Evolutionary conservation across 1,140 invertebrate species (phyloP), one percentile per base, ranked within the genome.

Genomic region (Planococcus citri): DNA sequence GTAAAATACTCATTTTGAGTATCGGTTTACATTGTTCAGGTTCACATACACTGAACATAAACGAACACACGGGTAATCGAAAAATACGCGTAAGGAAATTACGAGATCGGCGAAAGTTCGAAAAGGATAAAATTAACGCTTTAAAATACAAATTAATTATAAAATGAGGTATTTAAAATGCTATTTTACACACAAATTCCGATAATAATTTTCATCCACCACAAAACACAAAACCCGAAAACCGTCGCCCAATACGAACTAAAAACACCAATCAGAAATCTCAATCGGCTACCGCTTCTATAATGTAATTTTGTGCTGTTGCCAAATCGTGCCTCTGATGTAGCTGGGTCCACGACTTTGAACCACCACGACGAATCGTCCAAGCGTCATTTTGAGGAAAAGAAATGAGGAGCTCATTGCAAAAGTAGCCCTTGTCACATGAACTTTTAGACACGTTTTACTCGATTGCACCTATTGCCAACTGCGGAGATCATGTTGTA

Each of bases 221-320:
- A 51, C 41, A 51, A 51, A 51, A 51, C 41, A 51, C 41, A 51
- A 51, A 51, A 51, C n/a, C 41, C 41, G 41, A 51, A 51, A 51
- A 51, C 41, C 41, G 41, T 51, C 41, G 41, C 41, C 41, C 41
- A 51, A 17, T 20, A 51, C 41, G 41, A 51, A 51, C 41, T 51
- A 51, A 51, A 51, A 51, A 51, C 41, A 51, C 41, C 41, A 51
- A 51, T 51, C 41, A 51, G 41, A 20, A 51, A 9, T 9, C 41
- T 4, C 17, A 51, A 6, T 51, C n/a, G n/a, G n/a, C n/a, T n/a
- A n/a, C 41, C 41, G 41, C 41, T 51, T 51, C 41, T 51, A 3
- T 51, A 33, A 33, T 33, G 12, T 51, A 51, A 51, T 51, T 51
- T n/a, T 51, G 41, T 4, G 17, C 12, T 51, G 41, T 51, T 51